Percentiles rank a stretch among this genome's conserved stretches.
Evolutionary conservation across 2,113 vertebrate genomes (phyloP).

Genomic region (Pterocles burchelli): DNA sequence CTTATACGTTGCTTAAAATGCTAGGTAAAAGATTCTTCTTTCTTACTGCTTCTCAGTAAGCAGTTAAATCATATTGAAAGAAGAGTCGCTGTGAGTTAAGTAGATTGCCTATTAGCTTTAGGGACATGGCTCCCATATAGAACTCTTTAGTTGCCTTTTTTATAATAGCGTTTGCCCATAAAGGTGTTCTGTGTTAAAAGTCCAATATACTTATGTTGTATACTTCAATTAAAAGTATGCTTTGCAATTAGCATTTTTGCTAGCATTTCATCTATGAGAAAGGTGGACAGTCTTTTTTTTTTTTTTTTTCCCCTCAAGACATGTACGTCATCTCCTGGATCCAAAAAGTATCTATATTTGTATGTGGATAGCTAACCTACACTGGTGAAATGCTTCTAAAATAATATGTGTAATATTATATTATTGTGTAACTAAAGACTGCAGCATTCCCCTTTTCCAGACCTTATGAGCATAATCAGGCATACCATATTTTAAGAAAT

Average conservation of each 20-base stretch:
- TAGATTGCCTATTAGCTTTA: not conserved
- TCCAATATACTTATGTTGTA: not conserved
- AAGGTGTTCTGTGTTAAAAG: not conserved
- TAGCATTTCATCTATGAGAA: not conserved
- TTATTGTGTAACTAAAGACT: not conserved
- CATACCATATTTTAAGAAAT: constrained; percentile 18
- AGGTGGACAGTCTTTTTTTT: not conserved
- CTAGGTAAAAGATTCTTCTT: not conserved
- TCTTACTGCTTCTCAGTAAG: not conserved
- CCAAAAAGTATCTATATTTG: not conserved
- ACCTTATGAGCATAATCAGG: not conserved
- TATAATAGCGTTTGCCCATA: not conserved
- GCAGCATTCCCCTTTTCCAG: not conserved
- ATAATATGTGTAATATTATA: not conserved
- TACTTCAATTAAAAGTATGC: not conserved
- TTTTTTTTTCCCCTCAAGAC: not conserved
- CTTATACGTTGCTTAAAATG: not conserved
- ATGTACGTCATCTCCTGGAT: not conserved
- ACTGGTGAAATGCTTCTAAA: not conserved
- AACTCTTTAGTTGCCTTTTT: not conserved
- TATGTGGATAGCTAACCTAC: not conserved
- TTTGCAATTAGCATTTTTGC: not conserved
- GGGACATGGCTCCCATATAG: not conserved
- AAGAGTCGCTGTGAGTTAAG: constrained; percentile 2
- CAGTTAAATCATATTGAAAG: not conserved